phyloP scores from a whole-genome alignment of 35 echinoderm and acorn worm genomes.

The Apostichopus californicus region DNA sequence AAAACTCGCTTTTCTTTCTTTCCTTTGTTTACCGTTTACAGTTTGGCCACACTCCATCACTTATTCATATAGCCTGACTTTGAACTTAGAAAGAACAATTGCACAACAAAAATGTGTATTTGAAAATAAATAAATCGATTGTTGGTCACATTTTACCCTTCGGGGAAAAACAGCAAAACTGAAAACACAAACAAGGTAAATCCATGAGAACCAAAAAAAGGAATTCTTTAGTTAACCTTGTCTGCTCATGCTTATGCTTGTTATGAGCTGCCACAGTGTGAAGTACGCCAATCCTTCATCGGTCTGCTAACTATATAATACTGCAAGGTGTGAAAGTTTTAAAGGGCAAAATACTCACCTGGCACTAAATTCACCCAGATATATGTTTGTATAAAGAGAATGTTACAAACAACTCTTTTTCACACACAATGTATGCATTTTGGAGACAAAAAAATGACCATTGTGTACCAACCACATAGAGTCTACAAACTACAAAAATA shows the following conservation, averaged over 20 bases:
- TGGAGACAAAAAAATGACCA: too few relatives aligned
- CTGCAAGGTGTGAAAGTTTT: neutral
- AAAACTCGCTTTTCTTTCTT: too few relatives aligned
- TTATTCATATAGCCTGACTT: too few relatives aligned
- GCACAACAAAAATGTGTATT: too few relatives aligned
- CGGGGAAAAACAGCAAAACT: neutral
- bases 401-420: too few relatives aligned
- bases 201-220: neutral
- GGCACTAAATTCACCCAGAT: neutral
- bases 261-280: neutral
- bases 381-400: too few relatives aligned
- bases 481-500: too few relatives aligned
- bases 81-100: too few relatives aligned
- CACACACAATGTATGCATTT: too few relatives aligned
- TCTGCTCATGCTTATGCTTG: neutral
- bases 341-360: neutral
- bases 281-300: neutral
- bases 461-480: too few relatives aligned
- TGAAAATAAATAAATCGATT: neutral
- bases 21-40: too few relatives aligned
- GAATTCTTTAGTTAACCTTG: neutral
- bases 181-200: neutral
- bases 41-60: too few relatives aligned
- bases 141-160: neutral
- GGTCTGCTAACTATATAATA: neutral